A percentile compares a stretch with the other conserved stretches of the same genome.
Evolutionary conservation across 2,888 invertebrate genomes (phyloP).

Genomic region (Pinctada fucata): DNA sequence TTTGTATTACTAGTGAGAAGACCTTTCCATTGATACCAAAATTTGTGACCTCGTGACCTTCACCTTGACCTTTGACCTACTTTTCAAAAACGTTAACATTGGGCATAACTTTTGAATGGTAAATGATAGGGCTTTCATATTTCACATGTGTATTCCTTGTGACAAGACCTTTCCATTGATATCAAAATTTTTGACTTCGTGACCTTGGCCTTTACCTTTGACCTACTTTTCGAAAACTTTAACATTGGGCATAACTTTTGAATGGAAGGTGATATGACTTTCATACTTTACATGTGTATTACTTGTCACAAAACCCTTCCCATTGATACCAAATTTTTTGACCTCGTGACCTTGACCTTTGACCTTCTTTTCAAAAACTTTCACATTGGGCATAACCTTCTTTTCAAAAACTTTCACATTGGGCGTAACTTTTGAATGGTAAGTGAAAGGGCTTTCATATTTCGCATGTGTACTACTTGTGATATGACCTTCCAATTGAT

Average conservation of each 20-base stretch:
- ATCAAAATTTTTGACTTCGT: not conserved
- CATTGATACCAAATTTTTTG: not conserved
- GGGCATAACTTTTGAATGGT: not conserved
- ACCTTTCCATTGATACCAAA: not conserved
- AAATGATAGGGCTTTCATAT: not conserved
- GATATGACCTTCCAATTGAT: not conserved
- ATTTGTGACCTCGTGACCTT: not conserved
- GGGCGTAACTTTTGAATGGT: not conserved
- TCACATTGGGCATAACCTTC: not conserved
- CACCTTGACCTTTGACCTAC: not conserved
- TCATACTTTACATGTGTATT: not conserved
- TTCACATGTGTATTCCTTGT: not conserved
- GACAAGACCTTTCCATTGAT: not conserved
- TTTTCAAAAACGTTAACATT: not conserved
- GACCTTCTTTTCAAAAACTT: not conserved
- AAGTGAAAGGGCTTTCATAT: not conserved
- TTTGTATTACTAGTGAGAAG: not conserved
- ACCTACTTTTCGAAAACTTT: not conserved
- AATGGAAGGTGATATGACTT: not conserved
- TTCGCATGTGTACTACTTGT: not conserved
- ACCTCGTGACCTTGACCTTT: not conserved
- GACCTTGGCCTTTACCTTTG: not conserved
- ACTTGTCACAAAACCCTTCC: not conserved
- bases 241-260: not conserved
- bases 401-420: not conserved